These are phyloP conservation scores for Rhadinocentrus ornatus DNA, from an alignment of 2,797 vertebrate genomes.

Conservation along the genomic window DNA sequence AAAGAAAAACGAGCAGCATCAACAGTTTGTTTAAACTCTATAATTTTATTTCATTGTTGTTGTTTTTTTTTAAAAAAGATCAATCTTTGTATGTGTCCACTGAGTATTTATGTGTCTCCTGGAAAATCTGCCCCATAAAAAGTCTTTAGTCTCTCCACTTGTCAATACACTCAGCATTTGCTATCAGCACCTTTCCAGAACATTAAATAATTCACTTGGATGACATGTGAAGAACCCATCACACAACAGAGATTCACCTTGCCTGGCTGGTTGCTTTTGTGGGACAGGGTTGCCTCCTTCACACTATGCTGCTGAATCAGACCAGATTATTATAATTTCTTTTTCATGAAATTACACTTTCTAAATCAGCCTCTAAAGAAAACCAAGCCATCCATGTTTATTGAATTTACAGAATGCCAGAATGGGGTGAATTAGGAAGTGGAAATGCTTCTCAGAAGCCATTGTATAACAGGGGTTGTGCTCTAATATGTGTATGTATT, in stretches of 20 bases:
- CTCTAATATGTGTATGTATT: too few relatives aligned
- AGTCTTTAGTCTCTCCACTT: background rate
- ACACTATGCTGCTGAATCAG: background rate
- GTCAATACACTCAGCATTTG: background rate
- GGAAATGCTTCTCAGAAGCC: too few relatives aligned
- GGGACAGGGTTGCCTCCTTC: too few relatives aligned
- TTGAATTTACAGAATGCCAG: too few relatives aligned
- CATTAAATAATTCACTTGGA: background rate
- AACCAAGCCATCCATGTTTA: too few relatives aligned
- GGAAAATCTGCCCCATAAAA: background rate
- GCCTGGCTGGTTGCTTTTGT: background rate
- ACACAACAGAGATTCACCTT: background rate
- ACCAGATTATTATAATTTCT: background rate
- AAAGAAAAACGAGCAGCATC: background rate
- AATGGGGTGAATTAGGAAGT: too few relatives aligned
- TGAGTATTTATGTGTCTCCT: background rate
- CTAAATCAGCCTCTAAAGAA: too few relatives aligned
- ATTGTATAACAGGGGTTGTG: background rate
- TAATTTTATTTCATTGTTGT: background rate
- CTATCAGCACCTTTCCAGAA: background rate
- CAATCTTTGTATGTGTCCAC: background rate
- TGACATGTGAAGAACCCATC: background rate
- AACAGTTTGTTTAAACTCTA: background rate
- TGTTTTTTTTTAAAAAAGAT: too few relatives aligned
- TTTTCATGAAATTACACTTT: too few relatives aligned